phyloP scores from a whole-genome alignment of 2,888 invertebrate species.

The Sarcophaga subvicina region DNA sequence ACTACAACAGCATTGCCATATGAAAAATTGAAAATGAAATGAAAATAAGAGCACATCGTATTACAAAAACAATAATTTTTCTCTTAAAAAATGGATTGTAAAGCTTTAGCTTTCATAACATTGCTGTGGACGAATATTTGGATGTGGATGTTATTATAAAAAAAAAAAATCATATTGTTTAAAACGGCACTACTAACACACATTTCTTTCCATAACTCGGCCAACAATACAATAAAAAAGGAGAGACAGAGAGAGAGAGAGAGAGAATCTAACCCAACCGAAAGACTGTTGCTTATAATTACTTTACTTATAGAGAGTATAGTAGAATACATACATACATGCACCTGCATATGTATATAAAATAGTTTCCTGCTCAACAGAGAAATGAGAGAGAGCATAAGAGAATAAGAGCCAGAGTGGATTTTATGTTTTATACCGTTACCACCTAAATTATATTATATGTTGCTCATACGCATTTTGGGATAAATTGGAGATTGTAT shows the following conservation, averaged over 20 bases:
- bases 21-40: background rate
- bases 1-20: conserved; percentile 49
- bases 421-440: conserved; percentile 40
- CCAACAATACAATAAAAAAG: conserved; percentile 8
- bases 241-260: background rate
- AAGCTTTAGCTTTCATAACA: background rate
- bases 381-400: background rate
- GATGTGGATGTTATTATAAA: conserved; percentile 27
- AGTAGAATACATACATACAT: too few species aligned
- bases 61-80: too few species aligned
- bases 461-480: conserved; percentile 65
- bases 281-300: conserved; percentile 59
- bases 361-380: background rate
- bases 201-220: conserved; percentile 40
- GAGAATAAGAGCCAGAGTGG: conserved; percentile 39
- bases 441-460: conserved; percentile 1
- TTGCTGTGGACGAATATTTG: background rate
- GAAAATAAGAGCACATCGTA: conserved; percentile 4
- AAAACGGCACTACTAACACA: conserved; percentile 65
- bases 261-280: background rate
- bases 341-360: background rate
- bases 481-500: conserved; percentile 64
- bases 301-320: background rate
- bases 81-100: background rate
- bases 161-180: conserved; percentile 13